These are phyloP conservation scores for Erythrolamprus reginae DNA, from an alignment of 2,113 vertebrate species.

Conservation along the genomic window DNA sequence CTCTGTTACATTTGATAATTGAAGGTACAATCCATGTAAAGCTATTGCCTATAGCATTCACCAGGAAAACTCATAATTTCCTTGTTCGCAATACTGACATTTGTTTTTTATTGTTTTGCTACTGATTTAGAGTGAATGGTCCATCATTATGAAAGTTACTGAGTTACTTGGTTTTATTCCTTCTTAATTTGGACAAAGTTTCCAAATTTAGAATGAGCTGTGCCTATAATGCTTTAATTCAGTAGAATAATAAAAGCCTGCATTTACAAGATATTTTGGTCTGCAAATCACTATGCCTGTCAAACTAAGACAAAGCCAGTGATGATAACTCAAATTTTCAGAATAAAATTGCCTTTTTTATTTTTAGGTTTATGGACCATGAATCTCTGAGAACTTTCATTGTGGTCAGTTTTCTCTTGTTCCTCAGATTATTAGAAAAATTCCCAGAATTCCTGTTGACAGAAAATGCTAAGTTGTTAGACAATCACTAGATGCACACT, in stretches of 20 bases:
- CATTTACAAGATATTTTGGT: slow-evolving; percentile 40
- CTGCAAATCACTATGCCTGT: slow-evolving; percentile 37
- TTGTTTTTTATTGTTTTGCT: slow-evolving; percentile 1
- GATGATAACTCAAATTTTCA: slow-evolving; percentile 41
- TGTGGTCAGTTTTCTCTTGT: not conserved
- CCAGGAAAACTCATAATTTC: not conserved
- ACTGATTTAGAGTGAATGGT: not conserved
- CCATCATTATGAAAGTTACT: not conserved
- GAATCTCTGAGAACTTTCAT: slow-evolving; percentile 18
- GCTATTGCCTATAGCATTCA: not conserved
- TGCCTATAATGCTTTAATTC: slow-evolving; percentile 13
- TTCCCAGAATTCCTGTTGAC: not conserved
- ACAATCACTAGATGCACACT: not conserved
- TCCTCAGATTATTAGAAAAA: not conserved
- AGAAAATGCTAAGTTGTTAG: not conserved
- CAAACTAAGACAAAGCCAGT: slow-evolving; percentile 33
- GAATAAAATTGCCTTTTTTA: slow-evolving; percentile 31
- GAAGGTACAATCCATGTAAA: not conserved
- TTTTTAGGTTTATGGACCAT: not conserved
- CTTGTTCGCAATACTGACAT: not conserved
- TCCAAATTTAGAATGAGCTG: slow-evolving; percentile 7
- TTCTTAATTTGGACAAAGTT: slow-evolving; percentile 3
- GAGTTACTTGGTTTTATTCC: slow-evolving; percentile 38
- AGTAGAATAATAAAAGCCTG: slow-evolving; percentile 27
- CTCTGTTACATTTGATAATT: not conserved